Conservation (phyloP, 2,888 invertebrate genomes). For the Philopedon plagiatum region DNA sequence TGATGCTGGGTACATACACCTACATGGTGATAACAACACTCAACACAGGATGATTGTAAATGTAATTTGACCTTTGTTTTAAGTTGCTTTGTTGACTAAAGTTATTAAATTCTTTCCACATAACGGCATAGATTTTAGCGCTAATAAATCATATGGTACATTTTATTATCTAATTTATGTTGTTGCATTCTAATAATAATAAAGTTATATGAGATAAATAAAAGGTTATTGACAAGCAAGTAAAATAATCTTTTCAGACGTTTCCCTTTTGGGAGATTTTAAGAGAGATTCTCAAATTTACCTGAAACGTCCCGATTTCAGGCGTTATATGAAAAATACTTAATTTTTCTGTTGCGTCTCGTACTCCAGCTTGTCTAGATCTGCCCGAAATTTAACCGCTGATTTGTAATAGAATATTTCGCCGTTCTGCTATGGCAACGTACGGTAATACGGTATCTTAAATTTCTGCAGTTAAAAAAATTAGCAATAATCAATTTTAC, state of each 20-base stretch:
- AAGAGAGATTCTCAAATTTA: too few species aligned
- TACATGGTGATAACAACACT: slow-evolving; percentile 28
- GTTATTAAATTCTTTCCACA: slow-evolving; percentile 17
- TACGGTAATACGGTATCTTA: too few species aligned
- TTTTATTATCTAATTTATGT: not conserved
- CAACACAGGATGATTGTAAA: slow-evolving; percentile 50
- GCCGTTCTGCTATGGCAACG: too few species aligned
- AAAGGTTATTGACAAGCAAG: not conserved
- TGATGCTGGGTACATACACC: slow-evolving; percentile 45
- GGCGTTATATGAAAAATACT: too few species aligned
- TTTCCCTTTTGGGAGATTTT: too few species aligned
- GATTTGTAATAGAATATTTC: too few species aligned
- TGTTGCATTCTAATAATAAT: not conserved
- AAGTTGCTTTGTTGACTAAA: slow-evolving; percentile 40
- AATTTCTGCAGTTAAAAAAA: too few species aligned
- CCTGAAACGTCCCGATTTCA: too few species aligned
- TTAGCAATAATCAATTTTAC: too few species aligned
- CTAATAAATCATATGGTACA: not conserved
- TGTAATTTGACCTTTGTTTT: slow-evolving; percentile 55
- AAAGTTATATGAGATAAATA: not conserved
- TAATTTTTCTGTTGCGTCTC: too few species aligned
- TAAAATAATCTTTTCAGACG: not conserved
- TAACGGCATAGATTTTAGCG: slow-evolving; percentile 25
- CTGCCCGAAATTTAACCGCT: too few species aligned
- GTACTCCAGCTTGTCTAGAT: too few species aligned